A percentile compares a stretch with the other conserved stretches of the same genome.
Conservation (phyloP, 1,140 invertebrate species). For the Metopolophium dirhodum region DNA sequence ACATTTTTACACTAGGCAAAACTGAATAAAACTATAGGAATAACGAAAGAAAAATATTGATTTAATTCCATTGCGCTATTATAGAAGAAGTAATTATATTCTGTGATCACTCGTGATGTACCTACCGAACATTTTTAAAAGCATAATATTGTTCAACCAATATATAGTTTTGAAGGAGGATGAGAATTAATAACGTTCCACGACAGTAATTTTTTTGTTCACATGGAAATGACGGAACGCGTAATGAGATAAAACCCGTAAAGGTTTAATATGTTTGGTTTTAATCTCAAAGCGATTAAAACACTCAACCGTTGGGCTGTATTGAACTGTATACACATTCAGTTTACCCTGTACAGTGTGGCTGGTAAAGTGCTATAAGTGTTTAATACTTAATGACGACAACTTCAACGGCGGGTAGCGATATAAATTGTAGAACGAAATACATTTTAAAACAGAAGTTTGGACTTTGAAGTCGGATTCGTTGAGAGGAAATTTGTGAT, state of each 20-base stretch:
- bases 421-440: neutral
- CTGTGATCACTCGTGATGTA: neutral
- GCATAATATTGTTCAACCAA: neutral
- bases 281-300: constrained; percentile 30
- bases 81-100: neutral
- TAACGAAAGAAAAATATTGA: neutral
- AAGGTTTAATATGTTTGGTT: neutral
- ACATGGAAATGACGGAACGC: neutral
- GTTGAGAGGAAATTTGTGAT: neutral
- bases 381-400: neutral
- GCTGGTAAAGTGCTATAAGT: neutral
- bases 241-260: neutral
- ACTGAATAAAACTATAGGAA: neutral
- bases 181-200: neutral
- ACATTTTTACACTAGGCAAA: neutral
- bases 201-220: neutral
- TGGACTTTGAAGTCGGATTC: neutral
- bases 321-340: neutral
- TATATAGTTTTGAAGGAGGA: neutral
- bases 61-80: neutral
- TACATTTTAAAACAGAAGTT: neutral
- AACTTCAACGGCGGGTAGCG: neutral
- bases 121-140: neutral
- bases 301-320: neutral
- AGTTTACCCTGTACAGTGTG: neutral